A percentile compares a stretch with the other conserved stretches of the same genome.
Conservation (phyloP, 2,888 invertebrate species). For the Xiphydria camelus region DNA sequence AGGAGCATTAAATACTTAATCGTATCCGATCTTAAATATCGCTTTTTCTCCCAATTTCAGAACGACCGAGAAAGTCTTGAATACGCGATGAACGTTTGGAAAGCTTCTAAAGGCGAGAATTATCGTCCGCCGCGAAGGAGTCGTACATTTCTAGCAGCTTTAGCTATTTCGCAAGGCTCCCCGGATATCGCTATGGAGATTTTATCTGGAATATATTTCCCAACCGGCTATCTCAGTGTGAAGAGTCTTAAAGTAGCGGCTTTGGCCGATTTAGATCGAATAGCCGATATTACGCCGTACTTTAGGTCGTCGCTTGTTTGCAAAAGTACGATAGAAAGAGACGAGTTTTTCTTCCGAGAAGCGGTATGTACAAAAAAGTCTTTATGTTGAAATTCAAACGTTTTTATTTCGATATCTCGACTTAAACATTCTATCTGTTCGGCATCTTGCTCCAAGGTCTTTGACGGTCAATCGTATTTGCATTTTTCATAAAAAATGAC, state of each 20-base stretch:
- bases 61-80: slow-evolving; percentile 71
- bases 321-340: too few relatives aligned
- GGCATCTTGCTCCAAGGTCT: too few relatives aligned
- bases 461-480: too few relatives aligned
- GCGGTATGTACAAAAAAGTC: too few relatives aligned
- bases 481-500: too few relatives aligned
- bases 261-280: slow-evolving; percentile 64
- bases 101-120: slow-evolving; percentile 63
- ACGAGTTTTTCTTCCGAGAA: too few relatives aligned
- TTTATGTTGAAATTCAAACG: too few relatives aligned
- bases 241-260: slow-evolving; percentile 72
- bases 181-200: slow-evolving; percentile 73
- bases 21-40: too few relatives aligned
- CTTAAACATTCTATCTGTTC: not conserved
- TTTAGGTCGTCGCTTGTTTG: slow-evolving; percentile 65
- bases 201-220: slow-evolving; percentile 63
- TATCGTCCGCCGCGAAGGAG: slow-evolving; percentile 67
- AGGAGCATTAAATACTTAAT: too few relatives aligned
- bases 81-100: slow-evolving; percentile 67
- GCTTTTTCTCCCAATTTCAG: too few relatives aligned
- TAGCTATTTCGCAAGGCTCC: slow-evolving; percentile 71
- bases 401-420: too few relatives aligned
- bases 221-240: slow-evolving; percentile 72
- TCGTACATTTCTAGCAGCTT: slow-evolving; percentile 65
- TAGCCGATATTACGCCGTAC: slow-evolving; percentile 68